Evolutionary conservation across 2,113 vertebrate genomes (phyloP), one percentile per base, ranked within the genome.

Genomic region (Aspiorhynchus laticeps): DNA sequence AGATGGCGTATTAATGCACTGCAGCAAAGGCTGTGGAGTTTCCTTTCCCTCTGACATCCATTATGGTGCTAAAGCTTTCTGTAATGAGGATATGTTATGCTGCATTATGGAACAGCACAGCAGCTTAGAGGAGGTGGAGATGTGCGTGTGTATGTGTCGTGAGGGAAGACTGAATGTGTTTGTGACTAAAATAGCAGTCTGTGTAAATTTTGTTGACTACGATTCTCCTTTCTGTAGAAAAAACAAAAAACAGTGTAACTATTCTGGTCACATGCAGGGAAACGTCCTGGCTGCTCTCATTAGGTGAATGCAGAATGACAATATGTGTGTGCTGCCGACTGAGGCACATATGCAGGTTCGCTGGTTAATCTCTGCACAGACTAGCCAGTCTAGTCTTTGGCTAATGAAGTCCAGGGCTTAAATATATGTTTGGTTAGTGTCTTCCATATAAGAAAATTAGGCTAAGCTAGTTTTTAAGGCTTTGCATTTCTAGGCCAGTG

Each of bases 361-460:
- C 4, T 28, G 53, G 84, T 80, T 80, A 83, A 86, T 84, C 80
- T 88, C 75, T 53, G 53, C 74, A 36, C 74, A 31, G 12, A 43
- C 78, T 51, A 74, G 84, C 85, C 56, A 69, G 38, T 43, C 24
- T 71, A 48, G 83, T 80, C 80, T 78, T 83, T 67, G 41, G 28
- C 86, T 84, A 79, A 86, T 84, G 33, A 80, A 80, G 36, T 86
- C 15, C 33, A 65, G 33, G 53, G 81, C 41, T 80, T 86, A 88
- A 80, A 76, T 59, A 38, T 75, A 46, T 31, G 26, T 48, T 15
- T 21, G 3, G 67, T 33, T 33, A 48, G 26, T 21, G 46, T 80
- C 85, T 71, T 80, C 61, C 51, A 71, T 6, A 53, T 65, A 77
- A 83, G 61, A 59, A 73, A 79, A 51, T 71, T 69, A 76, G 41